phyloP scores from a whole-genome alignment of 2,888 invertebrate genomes.

The Drosophila ezoana region DNA sequence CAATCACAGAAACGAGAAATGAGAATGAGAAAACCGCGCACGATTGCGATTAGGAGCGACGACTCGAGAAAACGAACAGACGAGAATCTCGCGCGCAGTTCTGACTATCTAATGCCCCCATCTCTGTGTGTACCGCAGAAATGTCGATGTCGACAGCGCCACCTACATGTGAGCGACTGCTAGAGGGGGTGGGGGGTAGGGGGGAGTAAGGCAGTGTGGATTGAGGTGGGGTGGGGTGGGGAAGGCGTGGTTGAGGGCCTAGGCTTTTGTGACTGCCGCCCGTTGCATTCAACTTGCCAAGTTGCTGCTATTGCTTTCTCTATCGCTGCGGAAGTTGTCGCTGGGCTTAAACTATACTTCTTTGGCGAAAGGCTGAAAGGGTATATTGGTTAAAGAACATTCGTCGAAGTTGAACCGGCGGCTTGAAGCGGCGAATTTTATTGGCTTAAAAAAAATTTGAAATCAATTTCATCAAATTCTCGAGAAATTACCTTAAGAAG shows the following conservation, averaged over 20 bases:
- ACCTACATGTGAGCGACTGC: conserved; percentile 64
- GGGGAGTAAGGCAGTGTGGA: not conserved
- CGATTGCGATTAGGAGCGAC: conserved; percentile 58
- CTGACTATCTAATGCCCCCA: conserved; percentile 68
- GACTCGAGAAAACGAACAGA: conserved; percentile 6
- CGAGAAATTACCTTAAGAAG: too few relatives aligned
- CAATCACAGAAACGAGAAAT: conserved; percentile 57
- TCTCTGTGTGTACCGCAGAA: conserved; percentile 60
- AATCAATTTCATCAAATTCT: too few relatives aligned
- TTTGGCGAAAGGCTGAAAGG: not conserved
- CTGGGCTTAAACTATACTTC: conserved; percentile 1
- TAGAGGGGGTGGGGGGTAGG: not conserved
- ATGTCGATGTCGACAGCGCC: conserved; percentile 72
- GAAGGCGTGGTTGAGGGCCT: not conserved
- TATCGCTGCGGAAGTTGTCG: conserved; percentile 44
- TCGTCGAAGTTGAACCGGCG: too few relatives aligned
- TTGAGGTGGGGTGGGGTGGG: not conserved
- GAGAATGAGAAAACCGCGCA: conserved; percentile 56
- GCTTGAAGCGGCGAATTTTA: too few relatives aligned
- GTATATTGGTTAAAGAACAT: not conserved
- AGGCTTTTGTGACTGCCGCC: conserved; percentile 37
- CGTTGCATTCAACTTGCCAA: conserved; percentile 4
- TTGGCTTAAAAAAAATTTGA: too few relatives aligned
- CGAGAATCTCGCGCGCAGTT: conserved; percentile 21
- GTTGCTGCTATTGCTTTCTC: not conserved